phyloP scores from a whole-genome alignment of 2,888 invertebrate genomes.

The Calephelis perditalis region DNA sequence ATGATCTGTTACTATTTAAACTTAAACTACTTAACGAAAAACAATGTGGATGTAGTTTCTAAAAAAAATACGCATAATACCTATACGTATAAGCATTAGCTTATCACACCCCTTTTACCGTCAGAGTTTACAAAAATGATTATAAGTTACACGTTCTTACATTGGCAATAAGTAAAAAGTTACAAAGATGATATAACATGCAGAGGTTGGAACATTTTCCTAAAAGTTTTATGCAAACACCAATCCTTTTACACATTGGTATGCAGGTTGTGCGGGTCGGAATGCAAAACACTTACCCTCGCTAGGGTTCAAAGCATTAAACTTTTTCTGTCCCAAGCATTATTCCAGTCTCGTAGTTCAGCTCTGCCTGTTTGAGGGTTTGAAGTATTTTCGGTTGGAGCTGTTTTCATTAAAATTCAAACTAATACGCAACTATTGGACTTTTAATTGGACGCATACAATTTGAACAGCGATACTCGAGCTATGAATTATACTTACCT shows the following conservation, averaged over 20 bases:
- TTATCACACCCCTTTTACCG: too few relatives aligned
- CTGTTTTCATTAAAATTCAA: conserved; percentile 64
- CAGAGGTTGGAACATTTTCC: conserved; percentile 17
- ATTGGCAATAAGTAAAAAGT: conserved; percentile 5
- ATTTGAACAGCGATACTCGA: too few relatives aligned
- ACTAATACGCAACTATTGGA: conserved; percentile 8
- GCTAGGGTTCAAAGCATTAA: conserved; percentile 71
- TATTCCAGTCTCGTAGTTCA: conserved; percentile 74
- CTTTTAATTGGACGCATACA: neutral
- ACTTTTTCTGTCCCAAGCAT: conserved; percentile 73
- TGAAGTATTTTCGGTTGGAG: conserved; percentile 66
- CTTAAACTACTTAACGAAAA: too few relatives aligned
- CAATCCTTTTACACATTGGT: conserved; percentile 72
- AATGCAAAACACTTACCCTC: conserved; percentile 76
- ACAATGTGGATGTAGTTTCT: too few relatives aligned
- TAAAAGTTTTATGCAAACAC: conserved; percentile 49
- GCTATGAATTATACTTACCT: too few relatives aligned
- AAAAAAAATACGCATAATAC: too few relatives aligned
- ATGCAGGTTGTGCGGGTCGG: conserved; percentile 65
- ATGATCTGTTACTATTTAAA: too few relatives aligned
- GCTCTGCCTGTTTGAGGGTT: conserved; percentile 71
- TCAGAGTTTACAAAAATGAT: too few relatives aligned
- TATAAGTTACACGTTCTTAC: neutral
- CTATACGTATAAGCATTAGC: too few relatives aligned
- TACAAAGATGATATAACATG: conserved; percentile 7